Evolutionary conservation across 2,888 invertebrate genomes (phyloP).

Genomic region (Meta bourneti): DNA sequence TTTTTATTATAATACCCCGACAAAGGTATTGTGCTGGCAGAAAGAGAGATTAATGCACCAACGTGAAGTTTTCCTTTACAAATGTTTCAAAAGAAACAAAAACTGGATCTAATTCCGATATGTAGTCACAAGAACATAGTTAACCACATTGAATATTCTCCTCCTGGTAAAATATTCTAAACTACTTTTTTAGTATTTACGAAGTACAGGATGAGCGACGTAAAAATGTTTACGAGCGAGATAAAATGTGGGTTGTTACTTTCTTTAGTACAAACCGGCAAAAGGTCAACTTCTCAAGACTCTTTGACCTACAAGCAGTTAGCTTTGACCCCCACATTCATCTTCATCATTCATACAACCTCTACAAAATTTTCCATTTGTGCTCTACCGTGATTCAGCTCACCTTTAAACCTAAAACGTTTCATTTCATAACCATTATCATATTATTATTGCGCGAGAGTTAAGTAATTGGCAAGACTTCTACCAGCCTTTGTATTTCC

Average conservation of each 20-base stretch:
- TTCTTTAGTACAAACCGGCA: neutral
- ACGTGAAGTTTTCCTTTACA: too few species aligned
- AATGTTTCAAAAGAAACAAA: too few species aligned
- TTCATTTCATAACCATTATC: slow-evolving; percentile 26
- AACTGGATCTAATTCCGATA: too few species aligned
- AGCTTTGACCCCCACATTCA: neutral
- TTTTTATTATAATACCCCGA: too few species aligned
- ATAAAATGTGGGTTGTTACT: neutral
- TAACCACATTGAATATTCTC: too few species aligned
- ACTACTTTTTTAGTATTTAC: too few species aligned
- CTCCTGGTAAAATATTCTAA: too few species aligned
- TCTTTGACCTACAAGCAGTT: neutral
- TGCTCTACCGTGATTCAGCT: neutral
- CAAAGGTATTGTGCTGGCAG: too few species aligned
- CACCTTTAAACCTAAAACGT: neutral
- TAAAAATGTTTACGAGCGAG: too few species aligned
- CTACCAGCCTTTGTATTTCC: neutral
- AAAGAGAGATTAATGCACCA: too few species aligned
- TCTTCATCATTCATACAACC: neutral
- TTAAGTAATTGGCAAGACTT: neutral
- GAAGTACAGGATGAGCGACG: too few species aligned
- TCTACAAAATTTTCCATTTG: neutral
- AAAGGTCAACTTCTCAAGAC: neutral
- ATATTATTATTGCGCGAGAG: neutral
- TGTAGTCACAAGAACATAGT: too few species aligned